Evolutionary conservation across 2,888 invertebrate genomes (phyloP), one percentile per base, ranked within the genome.

Genomic region (Philopedon plagiatum): DNA sequence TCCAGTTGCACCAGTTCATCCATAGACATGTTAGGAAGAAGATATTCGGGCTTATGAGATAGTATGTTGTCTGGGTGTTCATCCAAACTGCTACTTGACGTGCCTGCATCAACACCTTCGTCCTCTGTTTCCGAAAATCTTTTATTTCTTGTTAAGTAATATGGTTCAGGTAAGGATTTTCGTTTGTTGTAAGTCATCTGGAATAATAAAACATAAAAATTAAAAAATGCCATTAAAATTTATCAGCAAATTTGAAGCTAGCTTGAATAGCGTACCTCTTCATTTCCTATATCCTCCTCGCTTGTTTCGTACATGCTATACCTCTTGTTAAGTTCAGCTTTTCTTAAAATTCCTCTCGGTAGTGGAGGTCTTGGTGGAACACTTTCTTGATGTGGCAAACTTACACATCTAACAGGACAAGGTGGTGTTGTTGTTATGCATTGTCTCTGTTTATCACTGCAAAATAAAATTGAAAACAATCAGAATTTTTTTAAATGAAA

Each of bases 111-210:
- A 11, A 91, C 90, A 46, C 90, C 91, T 85, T 91, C 91, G 80
- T 91, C 91, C 78, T 89, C 84, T 82, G 86, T 85, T 79, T 86
- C 81, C 80, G 88, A 85, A 46, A 85, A 79, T 69, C 84, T 76
- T 60, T 78, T 78, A 69, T 83, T 83, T 65, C 85, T 80, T 64
- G 79, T 77, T 19, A 77, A 15, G 80, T 90, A 91, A 78, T 91
- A 91, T 0, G 93, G 92, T 80, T 94, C 94, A 82, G 92, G 93
- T 58, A 93, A 84, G n/a, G 93, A 93, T 84, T 92, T 89, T 57
- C 93, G 87, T 81, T 94, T 94, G 72, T 88, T 88, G 79, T 74
- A 84, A 81, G 39, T 23, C 46, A 51, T 11, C 34, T 63, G 37
- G 11, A 51, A 37, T 2, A 13, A 32, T 51, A 51, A n/a, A n/a